Evolutionary conservation across 64 coral and sea anemone species (phyloP), one percentile per base, ranked within the genome.

Genomic region (Dendronephthya gigantea): DNA sequence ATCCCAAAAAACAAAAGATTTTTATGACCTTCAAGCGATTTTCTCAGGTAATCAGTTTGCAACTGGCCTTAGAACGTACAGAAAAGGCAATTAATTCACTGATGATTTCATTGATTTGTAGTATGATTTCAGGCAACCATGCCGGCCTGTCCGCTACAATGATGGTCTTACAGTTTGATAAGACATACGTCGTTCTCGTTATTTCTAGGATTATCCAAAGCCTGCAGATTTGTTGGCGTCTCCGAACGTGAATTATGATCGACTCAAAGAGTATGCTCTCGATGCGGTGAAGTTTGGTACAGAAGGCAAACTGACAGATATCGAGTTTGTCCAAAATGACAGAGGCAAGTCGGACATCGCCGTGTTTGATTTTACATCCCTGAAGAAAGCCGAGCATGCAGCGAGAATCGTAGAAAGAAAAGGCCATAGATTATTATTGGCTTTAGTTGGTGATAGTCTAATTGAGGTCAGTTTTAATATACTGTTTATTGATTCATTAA

Each of bases 321-420:
- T 87, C 25, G 92, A 93, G 40, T 88, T 87, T 70, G 90, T 90
- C 35, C 74, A 49, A 1, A 85, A 82, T 34, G 50, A 86, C 17
- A 83, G 27, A 16, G 92, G 92, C 2, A 84, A 85, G 28, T 87
- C 92, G 12, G 95, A 98, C 31, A 91, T 98, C 25, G 89, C 92
- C 38, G 92, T 91, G 13, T 98, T 98, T 59, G 95, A 98, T 59
- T 98, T 98, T 39, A 98, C 95, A 11, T 98, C 95, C 3, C 90
- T 98, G 58, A 98, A 98, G 65, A 98, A 98, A 87, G 95, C 95
- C 8, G 90, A 93, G 55, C 90, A 88, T 48, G 91, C 91, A 2
- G 95, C 95, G 0, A 86, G 95, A 35, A 98, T 98, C 41, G 88
- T 87, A 39, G 95, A 98, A 9, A 89, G 95, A 59, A 93, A 93